Evolutionary conservation across 1,140 invertebrate genomes (phyloP).

Genomic region (Kradibia gibbosae): DNA sequence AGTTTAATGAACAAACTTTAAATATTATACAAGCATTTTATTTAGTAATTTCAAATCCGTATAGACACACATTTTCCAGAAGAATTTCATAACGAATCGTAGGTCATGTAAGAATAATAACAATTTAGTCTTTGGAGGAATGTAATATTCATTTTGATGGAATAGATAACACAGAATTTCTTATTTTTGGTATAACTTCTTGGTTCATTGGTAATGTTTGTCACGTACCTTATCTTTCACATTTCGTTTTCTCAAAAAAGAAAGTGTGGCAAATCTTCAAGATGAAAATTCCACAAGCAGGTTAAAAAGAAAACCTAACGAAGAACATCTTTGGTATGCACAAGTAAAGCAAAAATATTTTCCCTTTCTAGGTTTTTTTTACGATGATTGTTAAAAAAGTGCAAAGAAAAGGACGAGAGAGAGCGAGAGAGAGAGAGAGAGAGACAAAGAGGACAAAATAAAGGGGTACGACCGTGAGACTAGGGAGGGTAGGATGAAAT

Average conservation of each 20-base stretch:
- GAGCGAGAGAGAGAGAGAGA: neutral
- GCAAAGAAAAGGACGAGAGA: neutral
- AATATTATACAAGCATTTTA: too few species aligned
- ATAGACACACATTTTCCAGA: too few species aligned
- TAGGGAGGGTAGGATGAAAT: neutral
- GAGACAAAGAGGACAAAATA: neutral
- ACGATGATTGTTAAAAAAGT: too few species aligned
- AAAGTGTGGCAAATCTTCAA: conserved; percentile 45
- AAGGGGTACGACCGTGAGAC: neutral
- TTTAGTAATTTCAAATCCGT: too few species aligned
- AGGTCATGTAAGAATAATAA: too few species aligned
- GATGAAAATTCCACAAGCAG: conserved; percentile 49
- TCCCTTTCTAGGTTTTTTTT: neutral
- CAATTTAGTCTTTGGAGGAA: too few species aligned
- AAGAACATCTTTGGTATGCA: neutral
- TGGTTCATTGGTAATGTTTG: conserved; percentile 54
- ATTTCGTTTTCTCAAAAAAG: conserved; percentile 45
- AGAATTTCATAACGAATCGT: too few species aligned
- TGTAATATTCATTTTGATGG: too few species aligned
- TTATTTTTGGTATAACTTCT: neutral
- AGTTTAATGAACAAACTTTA: too few species aligned
- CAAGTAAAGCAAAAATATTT: neutral
- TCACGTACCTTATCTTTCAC: conserved; percentile 55
- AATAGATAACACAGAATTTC: too few species aligned
- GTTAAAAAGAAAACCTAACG: conserved; percentile 26